These are phyloP conservation scores for Premnoplex brunnescens DNA, from an alignment of 2,797 vertebrate genomes.

Conservation along the genomic window DNA sequence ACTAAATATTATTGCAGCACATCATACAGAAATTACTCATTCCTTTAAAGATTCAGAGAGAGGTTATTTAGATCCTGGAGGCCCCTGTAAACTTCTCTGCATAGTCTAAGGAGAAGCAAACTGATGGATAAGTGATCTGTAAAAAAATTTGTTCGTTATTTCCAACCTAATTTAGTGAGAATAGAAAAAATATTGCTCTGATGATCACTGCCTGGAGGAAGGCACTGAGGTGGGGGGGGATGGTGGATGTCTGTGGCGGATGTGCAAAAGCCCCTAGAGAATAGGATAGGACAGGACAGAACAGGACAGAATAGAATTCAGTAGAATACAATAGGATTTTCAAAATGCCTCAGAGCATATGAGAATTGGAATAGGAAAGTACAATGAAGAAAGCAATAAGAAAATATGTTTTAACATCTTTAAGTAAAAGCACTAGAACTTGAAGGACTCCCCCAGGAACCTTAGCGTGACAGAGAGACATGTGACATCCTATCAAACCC, in stretches of 20 bases:
- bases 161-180: background rate
- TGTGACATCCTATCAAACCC: background rate
- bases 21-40: background rate
- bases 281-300: background rate
- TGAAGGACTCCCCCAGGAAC: background rate
- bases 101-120: background rate
- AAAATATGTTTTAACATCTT: background rate
- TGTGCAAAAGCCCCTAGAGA: background rate
- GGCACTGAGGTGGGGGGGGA: too few species aligned
- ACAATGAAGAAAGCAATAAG: background rate
- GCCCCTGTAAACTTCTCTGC: background rate
- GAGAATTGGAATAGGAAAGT: background rate
- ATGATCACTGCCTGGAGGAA: background rate
- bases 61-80: background rate
- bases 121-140: background rate
- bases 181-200: background rate
- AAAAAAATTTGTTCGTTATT: background rate
- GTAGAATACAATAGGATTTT: background rate
- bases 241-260: background rate
- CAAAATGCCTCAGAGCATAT: background rate
- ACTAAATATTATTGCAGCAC: background rate
- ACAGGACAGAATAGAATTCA: too few species aligned
- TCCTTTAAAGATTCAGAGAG: background rate
- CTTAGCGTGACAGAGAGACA: background rate
- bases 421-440: background rate